phyloP scores from a whole-genome alignment of 2,113 vertebrate genomes.

The Nyctereutes procyonoides region DNA sequence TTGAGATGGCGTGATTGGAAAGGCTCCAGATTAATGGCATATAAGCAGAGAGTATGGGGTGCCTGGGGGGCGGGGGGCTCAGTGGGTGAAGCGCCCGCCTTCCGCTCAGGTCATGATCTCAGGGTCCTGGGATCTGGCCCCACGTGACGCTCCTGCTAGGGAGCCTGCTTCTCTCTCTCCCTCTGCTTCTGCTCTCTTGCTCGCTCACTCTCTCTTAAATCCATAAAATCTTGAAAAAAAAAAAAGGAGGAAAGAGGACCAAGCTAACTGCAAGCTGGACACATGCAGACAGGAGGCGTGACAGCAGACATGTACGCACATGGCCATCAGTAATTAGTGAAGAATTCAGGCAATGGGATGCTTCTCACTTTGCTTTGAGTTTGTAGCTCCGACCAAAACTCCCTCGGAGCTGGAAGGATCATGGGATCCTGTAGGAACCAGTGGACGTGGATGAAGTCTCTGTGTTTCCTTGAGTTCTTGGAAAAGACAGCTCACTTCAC shows the following conservation, averaged over 20 bases:
- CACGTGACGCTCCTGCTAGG: too few species aligned
- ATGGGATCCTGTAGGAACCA: background rate
- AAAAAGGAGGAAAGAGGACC: too few species aligned
- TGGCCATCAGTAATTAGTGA: rapidly evolving
- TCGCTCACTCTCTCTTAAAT: too few species aligned
- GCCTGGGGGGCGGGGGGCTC: too few species aligned
- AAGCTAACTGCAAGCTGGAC: rapidly evolving
- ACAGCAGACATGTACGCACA: rapidly evolving
- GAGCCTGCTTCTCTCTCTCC: too few species aligned
- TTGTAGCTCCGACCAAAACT: too few species aligned
- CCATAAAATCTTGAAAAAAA: too few species aligned
- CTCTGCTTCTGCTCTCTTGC: too few species aligned
- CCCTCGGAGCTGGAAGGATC: background rate
- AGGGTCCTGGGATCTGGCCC: too few species aligned
- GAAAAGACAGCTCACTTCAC: background rate
- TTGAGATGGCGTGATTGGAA: rapidly evolving
- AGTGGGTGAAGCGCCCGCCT: too few species aligned
- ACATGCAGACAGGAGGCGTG: rapidly evolving
- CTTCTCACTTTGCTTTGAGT: background rate
- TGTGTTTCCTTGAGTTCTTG: rapidly evolving
- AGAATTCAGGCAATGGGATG: rapidly evolving
- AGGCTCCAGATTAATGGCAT: rapidly evolving
- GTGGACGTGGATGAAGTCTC: rapidly evolving
- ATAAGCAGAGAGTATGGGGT: rapidly evolving
- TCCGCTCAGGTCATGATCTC: too few species aligned